Evolutionary conservation across 2,888 invertebrate genomes (phyloP).

Genomic region (Actias luna): DNA sequence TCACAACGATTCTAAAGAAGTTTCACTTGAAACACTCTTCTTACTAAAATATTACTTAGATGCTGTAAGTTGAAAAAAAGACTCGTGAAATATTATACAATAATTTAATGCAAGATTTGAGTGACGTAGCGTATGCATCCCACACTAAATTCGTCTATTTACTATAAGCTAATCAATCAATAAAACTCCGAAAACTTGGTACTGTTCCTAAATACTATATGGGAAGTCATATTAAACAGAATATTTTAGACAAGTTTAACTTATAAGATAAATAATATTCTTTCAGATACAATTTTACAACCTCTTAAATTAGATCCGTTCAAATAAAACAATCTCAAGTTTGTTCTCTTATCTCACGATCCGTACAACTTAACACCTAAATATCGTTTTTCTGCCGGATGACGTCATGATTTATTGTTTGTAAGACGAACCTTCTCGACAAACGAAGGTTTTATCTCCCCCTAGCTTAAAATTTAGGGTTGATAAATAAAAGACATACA

Average conservation of each 20-base stretch:
- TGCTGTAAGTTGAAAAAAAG: too few species aligned
- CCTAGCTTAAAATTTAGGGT: conserved; percentile 35
- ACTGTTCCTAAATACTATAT: not conserved
- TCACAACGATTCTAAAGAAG: too few species aligned
- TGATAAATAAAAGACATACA: not conserved
- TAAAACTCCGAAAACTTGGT: not conserved
- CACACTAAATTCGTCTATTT: not conserved
- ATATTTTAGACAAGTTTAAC: not conserved
- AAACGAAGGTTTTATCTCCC: conserved; percentile 72
- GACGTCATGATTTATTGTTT: conserved; percentile 70
- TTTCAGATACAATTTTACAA: conserved; percentile 14
- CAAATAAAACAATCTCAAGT: conserved; percentile 22
- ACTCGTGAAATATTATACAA: too few species aligned
- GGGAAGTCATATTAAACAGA: not conserved
- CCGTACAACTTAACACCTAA: conserved; percentile 65
- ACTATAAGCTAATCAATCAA: not conserved
- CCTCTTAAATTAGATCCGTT: conserved; percentile 15
- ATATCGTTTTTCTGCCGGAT: conserved; percentile 66
- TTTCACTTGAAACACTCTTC: too few species aligned
- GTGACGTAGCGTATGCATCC: not conserved
- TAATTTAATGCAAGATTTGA: too few species aligned
- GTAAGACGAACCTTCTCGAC: conserved; percentile 64
- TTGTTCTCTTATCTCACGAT: conserved; percentile 40
- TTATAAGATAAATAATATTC: not conserved
- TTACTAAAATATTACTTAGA: too few species aligned